A percentile compares a stretch with the other conserved stretches of the same genome.
These are phyloP conservation scores for Cheilosia vernalis DNA, from an alignment of 2,888 invertebrate genomes.

Conservation along the genomic window DNA sequence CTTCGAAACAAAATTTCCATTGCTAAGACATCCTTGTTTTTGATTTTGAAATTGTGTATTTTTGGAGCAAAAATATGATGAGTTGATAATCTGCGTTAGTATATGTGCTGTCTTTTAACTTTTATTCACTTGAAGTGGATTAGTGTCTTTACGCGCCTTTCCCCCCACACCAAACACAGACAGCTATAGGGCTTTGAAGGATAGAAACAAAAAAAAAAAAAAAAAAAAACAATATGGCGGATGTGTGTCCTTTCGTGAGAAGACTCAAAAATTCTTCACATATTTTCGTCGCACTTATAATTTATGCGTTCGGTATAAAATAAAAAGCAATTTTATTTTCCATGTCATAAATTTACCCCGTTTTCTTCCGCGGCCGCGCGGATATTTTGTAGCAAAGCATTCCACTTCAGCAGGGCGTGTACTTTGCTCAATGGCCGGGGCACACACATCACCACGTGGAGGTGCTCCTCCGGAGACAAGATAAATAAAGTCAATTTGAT, in stretches of 20 bases:
- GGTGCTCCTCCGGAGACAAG: conserved; percentile 70
- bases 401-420: neutral
- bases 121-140: conserved; percentile 41
- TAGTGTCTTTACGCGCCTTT: conserved; percentile 21
- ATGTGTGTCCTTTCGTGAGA: conserved; percentile 39
- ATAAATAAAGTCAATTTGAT: conserved; percentile 75
- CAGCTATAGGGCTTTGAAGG: no score
- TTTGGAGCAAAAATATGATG: conserved; percentile 30
- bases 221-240: conserved; percentile 21
- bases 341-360: conserved; percentile 70
- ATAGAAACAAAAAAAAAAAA: no score
- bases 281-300: conserved; percentile 69
- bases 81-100: conserved; percentile 42
- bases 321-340: conserved; percentile 73
- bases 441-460: conserved; percentile 16
- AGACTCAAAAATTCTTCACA: conserved; percentile 58
- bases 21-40: conserved; percentile 29
- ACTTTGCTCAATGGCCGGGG: neutral
- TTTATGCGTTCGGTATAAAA: conserved; percentile 71
- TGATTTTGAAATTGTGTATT: conserved; percentile 15
- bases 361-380: conserved; percentile 55
- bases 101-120: conserved; percentile 14
- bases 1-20: conserved; percentile 36
- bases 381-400: neutral
- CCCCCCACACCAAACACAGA: neutral